Evolutionary conservation across 2,888 invertebrate species (phyloP).

Genomic region (Leptogaster cylindrica): DNA sequence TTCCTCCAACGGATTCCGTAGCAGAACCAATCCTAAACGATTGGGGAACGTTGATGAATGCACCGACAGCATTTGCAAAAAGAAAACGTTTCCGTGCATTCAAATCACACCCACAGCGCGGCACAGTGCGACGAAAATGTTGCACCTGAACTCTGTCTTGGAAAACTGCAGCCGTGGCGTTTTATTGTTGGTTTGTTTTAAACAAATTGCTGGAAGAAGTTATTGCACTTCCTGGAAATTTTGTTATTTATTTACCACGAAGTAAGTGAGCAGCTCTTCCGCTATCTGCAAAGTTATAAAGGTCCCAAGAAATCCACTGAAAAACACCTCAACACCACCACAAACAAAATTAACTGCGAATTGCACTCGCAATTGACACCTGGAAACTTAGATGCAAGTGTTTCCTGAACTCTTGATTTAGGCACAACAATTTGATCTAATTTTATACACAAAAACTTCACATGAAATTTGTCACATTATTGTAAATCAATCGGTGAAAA

Average conservation of each 20-base stretch:
- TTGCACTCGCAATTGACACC: background rate
- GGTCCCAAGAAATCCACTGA: background rate
- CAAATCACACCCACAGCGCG: background rate
- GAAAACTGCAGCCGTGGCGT: no score
- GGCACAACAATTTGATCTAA: background rate
- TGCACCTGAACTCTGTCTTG: no score
- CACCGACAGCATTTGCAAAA: no score
- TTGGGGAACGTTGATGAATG: no score
- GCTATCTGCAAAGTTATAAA: background rate
- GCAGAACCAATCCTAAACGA: no score
- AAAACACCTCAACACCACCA: conserved; percentile 1
- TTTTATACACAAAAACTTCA: no score
- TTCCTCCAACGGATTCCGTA: no score
- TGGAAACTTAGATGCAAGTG: no score
- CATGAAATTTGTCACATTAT: conserved; percentile 26
- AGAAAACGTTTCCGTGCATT: background rate
- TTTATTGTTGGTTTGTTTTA: no score
- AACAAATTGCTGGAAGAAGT: background rate
- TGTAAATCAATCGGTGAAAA: background rate
- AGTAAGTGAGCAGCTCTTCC: conserved; percentile 15
- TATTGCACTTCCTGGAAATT: background rate
- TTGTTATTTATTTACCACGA: conserved; percentile 24
- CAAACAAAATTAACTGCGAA: conserved; percentile 8
- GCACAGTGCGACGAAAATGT: no score
- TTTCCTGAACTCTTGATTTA: no score